Evolutionary conservation across 2,888 invertebrate genomes (phyloP).

Genomic region (Cosmorhoe ocellata): DNA sequence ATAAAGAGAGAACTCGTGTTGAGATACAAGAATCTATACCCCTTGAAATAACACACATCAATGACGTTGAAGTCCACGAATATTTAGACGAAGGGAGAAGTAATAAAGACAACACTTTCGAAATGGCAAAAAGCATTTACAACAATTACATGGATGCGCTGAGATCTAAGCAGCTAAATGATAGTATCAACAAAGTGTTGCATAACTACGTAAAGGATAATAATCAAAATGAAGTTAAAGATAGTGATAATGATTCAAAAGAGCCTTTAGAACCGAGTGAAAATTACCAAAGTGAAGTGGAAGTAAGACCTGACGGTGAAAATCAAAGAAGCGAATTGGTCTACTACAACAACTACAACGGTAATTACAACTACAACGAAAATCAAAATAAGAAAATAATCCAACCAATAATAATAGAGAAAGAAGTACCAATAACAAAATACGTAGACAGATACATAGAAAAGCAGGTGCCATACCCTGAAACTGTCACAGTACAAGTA

Average conservation of each 20-base stretch:
- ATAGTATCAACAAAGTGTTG: slow-evolving; percentile 54
- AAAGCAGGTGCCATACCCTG: slow-evolving; percentile 70
- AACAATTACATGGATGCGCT: slow-evolving; percentile 63
- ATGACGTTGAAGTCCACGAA: slow-evolving; percentile 72
- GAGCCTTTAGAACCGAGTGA: slow-evolving; percentile 62
- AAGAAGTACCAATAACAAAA: slow-evolving; percentile 72
- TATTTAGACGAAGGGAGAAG: slow-evolving; percentile 69
- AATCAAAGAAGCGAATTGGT: slow-evolving; percentile 53
- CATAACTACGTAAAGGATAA: slow-evolving; percentile 53
- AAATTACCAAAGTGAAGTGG: slow-evolving; percentile 56
- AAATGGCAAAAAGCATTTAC: slow-evolving; percentile 56
- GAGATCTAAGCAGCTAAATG: slow-evolving; percentile 64
- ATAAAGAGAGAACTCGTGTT: slow-evolving; percentile 78
- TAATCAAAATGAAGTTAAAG: slow-evolving; percentile 51
- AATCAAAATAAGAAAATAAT: slow-evolving; percentile 61
- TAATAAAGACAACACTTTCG: slow-evolving; percentile 47
- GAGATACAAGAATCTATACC: slow-evolving; percentile 86
- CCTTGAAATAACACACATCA: slow-evolving; percentile 75
- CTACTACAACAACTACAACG: slow-evolving; percentile 41
- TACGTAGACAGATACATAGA: slow-evolving; percentile 70
- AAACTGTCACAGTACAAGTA: slow-evolving; percentile 61
- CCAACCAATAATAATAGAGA: slow-evolving; percentile 73
- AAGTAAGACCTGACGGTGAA: slow-evolving; percentile 53
- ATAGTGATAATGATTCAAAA: slow-evolving; percentile 42
- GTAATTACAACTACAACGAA: slow-evolving; percentile 39